A percentile compares a stretch with the other conserved stretches of the same genome.
Conservation (phyloP, 2,797 vertebrate species). For the Sebastes goodei region DNA sequence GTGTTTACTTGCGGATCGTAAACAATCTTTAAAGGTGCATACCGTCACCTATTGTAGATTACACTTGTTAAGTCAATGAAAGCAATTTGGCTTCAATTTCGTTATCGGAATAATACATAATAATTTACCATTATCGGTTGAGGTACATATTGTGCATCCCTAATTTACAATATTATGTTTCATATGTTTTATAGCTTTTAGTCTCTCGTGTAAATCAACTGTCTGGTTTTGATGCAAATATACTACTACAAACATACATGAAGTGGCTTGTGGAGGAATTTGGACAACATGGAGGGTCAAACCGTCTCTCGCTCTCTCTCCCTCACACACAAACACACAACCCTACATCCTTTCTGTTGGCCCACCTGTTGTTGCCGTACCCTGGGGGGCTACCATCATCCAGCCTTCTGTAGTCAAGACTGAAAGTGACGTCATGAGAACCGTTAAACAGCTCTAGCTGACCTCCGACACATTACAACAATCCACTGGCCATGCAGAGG, state of each 20-base stretch:
- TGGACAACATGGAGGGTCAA: slow-evolving; percentile 9
- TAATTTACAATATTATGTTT: neutral
- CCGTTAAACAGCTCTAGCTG: slow-evolving; percentile 73
- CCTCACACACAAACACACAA: slow-evolving; percentile 16
- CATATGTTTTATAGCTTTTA: neutral
- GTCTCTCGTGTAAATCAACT: neutral
- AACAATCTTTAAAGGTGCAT: no score
- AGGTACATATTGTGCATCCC: no score
- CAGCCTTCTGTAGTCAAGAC: slow-evolving; percentile 86
- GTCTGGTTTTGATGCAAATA: neutral
- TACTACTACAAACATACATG: neutral
- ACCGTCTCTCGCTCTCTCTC: neutral
- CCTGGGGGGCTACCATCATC: slow-evolving; percentile 84
- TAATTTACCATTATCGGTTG: no score
- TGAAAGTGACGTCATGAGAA: slow-evolving; percentile 87
- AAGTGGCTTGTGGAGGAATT: neutral
- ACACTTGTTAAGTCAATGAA: no score
- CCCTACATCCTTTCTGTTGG: slow-evolving; percentile 58
- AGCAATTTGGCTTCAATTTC: no score
- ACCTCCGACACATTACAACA: slow-evolving; percentile 42
- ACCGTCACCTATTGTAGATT: no score
- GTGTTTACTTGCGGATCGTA: no score
- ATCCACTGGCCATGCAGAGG: slow-evolving; percentile 75
- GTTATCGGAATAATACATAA: no score
- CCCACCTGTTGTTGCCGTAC: slow-evolving; percentile 86